These are phyloP conservation scores for Sebastes minor DNA, from an alignment of 2,797 vertebrate species.

Conservation along the genomic window DNA sequence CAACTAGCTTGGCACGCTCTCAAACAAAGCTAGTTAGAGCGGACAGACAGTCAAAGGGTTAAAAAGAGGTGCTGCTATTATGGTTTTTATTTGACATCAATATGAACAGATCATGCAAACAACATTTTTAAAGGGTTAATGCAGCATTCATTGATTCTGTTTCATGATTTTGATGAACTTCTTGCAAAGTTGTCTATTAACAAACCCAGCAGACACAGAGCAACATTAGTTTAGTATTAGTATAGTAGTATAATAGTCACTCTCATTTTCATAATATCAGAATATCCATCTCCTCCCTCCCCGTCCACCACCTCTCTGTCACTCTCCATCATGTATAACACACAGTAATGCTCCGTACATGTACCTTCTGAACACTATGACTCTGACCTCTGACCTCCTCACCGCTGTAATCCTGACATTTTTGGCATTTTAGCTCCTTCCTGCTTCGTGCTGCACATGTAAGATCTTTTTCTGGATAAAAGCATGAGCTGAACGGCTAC, in stretches of 20 bases:
- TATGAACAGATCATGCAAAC: no score
- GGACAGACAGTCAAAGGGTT: no score
- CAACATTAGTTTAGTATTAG: no score
- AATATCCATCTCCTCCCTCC: background rate
- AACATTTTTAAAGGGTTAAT: no score
- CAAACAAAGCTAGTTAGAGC: no score
- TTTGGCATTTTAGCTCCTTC: conserved; percentile 8
- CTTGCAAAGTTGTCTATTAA: rapidly evolving
- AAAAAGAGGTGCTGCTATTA: no score
- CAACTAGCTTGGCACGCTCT: rapidly evolving
- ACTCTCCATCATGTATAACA: background rate
- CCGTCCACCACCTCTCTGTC: background rate
- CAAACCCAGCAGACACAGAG: no score
- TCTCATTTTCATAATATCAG: no score
- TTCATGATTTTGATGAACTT: no score
- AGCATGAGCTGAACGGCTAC: conserved; percentile 33
- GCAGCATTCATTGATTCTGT: no score
- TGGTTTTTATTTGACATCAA: no score
- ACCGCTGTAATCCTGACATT: background rate
- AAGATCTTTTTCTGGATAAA: conserved; percentile 35
- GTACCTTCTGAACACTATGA: background rate
- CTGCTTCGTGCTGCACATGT: background rate
- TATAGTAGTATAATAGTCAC: no score
- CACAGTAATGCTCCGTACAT: background rate
- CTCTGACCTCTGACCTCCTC: conserved; percentile 39